Percentiles rank a stretch among this genome's conserved stretches.
Conservation (phyloP, 2,888 invertebrate genomes). For the Teinopalpus imperialis region DNA sequence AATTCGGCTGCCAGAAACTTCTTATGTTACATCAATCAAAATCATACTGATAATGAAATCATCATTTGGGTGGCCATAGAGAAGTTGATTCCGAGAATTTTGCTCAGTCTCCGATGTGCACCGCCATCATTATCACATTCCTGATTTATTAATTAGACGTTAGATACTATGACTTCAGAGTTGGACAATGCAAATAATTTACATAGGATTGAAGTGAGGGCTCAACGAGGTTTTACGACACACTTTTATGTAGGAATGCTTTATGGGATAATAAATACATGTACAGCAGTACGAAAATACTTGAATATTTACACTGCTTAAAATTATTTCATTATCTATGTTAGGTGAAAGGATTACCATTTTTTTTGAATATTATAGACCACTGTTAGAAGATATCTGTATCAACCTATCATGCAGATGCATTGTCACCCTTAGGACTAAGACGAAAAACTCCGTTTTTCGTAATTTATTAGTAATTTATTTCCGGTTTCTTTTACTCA, state of each 20-base stretch:
- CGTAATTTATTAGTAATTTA: too few species aligned
- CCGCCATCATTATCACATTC: constrained; percentile 76
- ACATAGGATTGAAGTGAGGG: constrained; percentile 7
- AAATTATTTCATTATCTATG: too few species aligned
- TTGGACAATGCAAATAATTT: constrained; percentile 17
- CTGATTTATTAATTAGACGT: constrained; percentile 77
- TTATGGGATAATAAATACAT: not conserved
- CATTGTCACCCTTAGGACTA: too few species aligned
- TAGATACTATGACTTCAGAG: constrained; percentile 37
- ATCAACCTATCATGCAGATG: too few species aligned
- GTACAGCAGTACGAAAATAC: not conserved
- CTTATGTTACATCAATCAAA: constrained; percentile 80
- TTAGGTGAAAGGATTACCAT: too few species aligned
- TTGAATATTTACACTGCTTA: not conserved
- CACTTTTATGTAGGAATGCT: not conserved
- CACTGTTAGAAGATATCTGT: too few species aligned
- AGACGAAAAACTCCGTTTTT: too few species aligned
- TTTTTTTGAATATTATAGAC: too few species aligned
- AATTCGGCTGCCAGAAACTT: constrained; percentile 71
- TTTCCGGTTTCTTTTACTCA: too few species aligned
- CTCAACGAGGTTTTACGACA: not conserved
- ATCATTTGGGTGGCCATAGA: constrained; percentile 82
- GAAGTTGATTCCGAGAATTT: constrained; percentile 67
- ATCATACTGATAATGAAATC: constrained; percentile 82
- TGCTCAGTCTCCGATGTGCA: constrained; percentile 48